A percentile compares a stretch with the other conserved stretches of the same genome.
Conservation (phyloP, 2,113 vertebrate genomes). For the Malurus melanocephalus region DNA sequence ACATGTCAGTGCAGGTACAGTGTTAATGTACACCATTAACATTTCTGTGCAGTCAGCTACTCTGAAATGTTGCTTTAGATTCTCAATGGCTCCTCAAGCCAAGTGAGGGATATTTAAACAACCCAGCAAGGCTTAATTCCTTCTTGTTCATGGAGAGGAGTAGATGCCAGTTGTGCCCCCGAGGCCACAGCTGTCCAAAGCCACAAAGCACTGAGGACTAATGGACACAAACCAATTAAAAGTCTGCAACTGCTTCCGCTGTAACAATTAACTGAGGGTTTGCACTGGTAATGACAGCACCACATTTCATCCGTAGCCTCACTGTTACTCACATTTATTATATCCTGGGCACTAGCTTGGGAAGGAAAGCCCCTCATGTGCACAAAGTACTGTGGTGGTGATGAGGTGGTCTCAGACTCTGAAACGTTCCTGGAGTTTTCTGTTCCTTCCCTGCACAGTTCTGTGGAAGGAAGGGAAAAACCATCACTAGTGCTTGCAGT, state of each 20-base stretch:
- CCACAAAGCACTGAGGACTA: accelerated
- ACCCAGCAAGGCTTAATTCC: neutral
- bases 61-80: neutral
- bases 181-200: neutral
- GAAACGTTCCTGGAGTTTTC: conserved; percentile 20
- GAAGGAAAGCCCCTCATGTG: conserved; percentile 87
- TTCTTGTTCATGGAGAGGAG: accelerated
- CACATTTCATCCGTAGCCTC: accelerated
- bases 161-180: accelerated
- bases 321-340: conserved; percentile 80
- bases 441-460: conserved; percentile 2
- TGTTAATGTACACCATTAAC: no score
- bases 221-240: neutral
- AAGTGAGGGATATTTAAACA: accelerated
- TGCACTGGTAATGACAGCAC: neutral
- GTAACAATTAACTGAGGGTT: neutral
- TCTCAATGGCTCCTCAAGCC: neutral
- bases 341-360: conserved; percentile 77
- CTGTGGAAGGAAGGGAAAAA: conserved; percentile 15
- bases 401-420: neutral
- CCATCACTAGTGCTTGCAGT: neutral
- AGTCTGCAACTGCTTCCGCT: neutral
- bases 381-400: conserved; percentile 60
- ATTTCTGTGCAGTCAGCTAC: neutral
- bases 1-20: accelerated